phyloP scores from a whole-genome alignment of 2,888 invertebrate species.

The Chirona hameri region DNA sequence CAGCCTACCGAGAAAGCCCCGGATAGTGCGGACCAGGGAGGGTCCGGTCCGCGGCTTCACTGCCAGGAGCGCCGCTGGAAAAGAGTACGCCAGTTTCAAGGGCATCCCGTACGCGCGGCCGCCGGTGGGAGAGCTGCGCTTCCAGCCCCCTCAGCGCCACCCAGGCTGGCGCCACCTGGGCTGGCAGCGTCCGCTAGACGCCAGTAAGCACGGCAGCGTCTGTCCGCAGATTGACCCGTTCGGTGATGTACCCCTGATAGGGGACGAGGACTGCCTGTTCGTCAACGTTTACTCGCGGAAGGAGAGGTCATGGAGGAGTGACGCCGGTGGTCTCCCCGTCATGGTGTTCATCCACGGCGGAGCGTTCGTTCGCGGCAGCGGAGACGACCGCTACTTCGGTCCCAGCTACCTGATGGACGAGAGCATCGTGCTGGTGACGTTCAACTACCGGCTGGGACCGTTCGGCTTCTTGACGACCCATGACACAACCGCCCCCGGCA shows the following conservation, averaged over 20 bases:
- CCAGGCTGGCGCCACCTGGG: background rate
- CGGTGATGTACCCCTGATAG: slow-evolving; percentile 67
- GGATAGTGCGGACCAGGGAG: background rate
- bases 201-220: slow-evolving; percentile 74
- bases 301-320: slow-evolving; percentile 24
- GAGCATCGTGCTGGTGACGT: slow-evolving; percentile 39
- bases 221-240: slow-evolving; percentile 86
- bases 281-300: slow-evolving; percentile 89
- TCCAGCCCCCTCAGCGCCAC: background rate
- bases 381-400: slow-evolving; percentile 32
- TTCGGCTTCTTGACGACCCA: slow-evolving; percentile 36
- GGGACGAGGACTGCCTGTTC: slow-evolving; percentile 93
- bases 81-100: background rate
- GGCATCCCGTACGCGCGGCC: slow-evolving; percentile 82
- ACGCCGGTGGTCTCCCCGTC: slow-evolving; percentile 24
- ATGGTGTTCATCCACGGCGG: slow-evolving; percentile 43
- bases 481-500: slow-evolving; percentile 30
- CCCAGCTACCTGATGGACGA: slow-evolving; percentile 35
- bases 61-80: background rate
- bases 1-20: background rate
- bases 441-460: slow-evolving; percentile 39
- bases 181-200: slow-evolving; percentile 64
- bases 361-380: slow-evolving; percentile 38
- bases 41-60: background rate
- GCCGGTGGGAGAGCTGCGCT: slow-evolving; percentile 61